phyloP scores from a whole-genome alignment of 2,113 vertebrate genomes.

The Embiotoca jacksoni region DNA sequence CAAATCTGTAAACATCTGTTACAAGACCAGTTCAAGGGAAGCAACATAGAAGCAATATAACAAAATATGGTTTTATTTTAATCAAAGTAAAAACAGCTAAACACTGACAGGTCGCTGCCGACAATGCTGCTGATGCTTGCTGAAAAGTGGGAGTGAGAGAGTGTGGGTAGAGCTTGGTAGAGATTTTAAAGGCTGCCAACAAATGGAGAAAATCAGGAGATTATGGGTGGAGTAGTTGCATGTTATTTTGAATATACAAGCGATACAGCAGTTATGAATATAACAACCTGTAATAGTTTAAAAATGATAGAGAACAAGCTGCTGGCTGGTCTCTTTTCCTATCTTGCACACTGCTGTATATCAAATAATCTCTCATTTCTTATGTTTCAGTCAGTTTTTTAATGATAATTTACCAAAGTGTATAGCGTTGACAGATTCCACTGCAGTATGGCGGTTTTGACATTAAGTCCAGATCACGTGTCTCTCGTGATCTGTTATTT shows the following conservation, averaged over 20 bases:
- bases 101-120: background rate
- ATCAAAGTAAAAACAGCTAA: background rate
- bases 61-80: background rate
- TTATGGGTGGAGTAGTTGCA: background rate
- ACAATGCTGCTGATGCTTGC: background rate
- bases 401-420: too few relatives aligned
- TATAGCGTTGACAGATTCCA: background rate
- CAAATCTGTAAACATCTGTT: background rate
- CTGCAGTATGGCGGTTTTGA: background rate
- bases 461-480: too few relatives aligned
- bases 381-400: background rate
- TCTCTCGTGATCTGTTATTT: too few relatives aligned
- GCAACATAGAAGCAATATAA: background rate
- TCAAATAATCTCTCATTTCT: too few relatives aligned
- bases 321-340: too few relatives aligned
- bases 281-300: too few relatives aligned
- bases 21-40: background rate
- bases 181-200: background rate
- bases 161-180: background rate
- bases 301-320: too few relatives aligned
- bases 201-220: background rate
- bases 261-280: background rate
- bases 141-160: background rate
- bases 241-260: background rate
- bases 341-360: too few relatives aligned